phyloP scores from a whole-genome alignment of 2,113 vertebrate species.

The Bos javanicus region DNA sequence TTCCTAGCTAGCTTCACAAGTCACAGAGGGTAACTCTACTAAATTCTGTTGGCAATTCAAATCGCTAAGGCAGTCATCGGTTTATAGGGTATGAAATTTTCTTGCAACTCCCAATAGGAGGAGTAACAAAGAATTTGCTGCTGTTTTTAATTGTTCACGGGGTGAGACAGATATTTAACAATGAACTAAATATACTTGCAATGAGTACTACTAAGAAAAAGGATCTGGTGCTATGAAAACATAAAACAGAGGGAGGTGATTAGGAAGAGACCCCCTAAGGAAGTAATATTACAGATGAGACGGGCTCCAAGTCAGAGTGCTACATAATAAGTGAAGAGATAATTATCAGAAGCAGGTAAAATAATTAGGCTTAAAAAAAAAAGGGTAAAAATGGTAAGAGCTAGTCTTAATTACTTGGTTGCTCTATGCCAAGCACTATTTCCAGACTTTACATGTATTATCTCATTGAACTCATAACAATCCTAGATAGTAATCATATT shows the following conservation, averaged over 20 bases:
- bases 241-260: constrained; percentile 38
- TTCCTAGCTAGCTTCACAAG: background rate
- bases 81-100: background rate
- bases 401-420: constrained; percentile 8
- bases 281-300: background rate
- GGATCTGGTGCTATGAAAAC: background rate
- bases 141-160: background rate
- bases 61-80: background rate
- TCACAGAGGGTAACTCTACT: background rate
- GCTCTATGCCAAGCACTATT: background rate
- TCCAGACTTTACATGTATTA: background rate
- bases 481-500: background rate
- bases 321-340: background rate
- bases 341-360: constrained; percentile 31
- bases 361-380: background rate
- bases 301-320: background rate
- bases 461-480: background rate
- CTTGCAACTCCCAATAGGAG: background rate
- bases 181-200: background rate
- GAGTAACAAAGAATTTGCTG: background rate
- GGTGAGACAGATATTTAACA: background rate
- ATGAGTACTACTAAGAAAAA: background rate
- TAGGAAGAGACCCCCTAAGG: background rate
- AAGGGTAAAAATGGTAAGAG: background rate
- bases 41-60: background rate